Evolutionary conservation across 2,888 invertebrate species (phyloP), one percentile per base, ranked within the genome.

Genomic region (Cordilura impudica): DNA sequence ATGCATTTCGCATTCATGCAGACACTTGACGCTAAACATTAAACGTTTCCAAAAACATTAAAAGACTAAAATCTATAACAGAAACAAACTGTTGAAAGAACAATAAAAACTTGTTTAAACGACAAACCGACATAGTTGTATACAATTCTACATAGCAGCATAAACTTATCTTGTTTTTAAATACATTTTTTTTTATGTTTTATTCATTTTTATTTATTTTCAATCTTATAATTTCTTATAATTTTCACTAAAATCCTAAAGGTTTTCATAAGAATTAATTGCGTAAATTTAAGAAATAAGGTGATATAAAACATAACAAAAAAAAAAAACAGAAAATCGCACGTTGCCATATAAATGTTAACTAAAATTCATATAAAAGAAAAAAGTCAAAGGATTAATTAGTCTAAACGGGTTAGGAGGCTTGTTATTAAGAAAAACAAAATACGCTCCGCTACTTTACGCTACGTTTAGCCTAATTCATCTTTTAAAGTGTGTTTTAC

Each of bases 111-210:
- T 14, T 14, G 14, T 51, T 23, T 29, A 45, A 14, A 43, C 10
- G 0, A 56, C 23, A 35, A 26, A 58, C n/a, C n/a, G n/a, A n/a
- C 35, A 26, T 12, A 18, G 26, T 21, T 51, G 58, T 51, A 66
- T 73, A 66, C 75, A 72, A 79, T 79, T 79, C 79, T 79, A 79
- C 79, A 79, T 79, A 75, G 79, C 79, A 79, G 43, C 47, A 70
- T 16, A 63, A 21, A 19, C 39, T 56, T 14, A 29, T 39, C 29
- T 21, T 8, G 21, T 12, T 61, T 61, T 53, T 39, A 12, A 56
- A 29, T 12, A 21, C 29, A 14, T 67, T 18, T 47, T 47, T 63
- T 14, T 7, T 16, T 1, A 16, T 16, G 12, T 1, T 47, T 53
- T 14, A 0, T 8, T 53, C 19, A 54, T 7, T n/a, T 66, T 67